Base-by-base conservation (phyloP, 2,113 vertebrate species). In the Promerops cafer region DNA sequence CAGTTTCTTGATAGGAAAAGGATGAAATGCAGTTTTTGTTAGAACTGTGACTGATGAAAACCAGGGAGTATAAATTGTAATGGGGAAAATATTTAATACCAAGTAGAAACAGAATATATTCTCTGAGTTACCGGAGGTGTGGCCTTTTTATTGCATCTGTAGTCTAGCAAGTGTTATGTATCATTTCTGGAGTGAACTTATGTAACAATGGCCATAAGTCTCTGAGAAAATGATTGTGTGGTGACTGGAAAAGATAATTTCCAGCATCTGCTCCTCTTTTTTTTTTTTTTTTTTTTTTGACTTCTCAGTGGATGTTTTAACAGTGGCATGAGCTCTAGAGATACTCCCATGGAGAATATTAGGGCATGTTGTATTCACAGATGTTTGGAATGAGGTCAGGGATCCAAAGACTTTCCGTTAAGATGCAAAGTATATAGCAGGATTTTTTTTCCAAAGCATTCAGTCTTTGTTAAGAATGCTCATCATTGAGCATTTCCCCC, bases 361-460 rank as follows among this genome's bases (percentile, higher is more conserved):
- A 63, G 95, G 56, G 84, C 80, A 40, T 35, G 74, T 59, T 81
- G 72, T 83, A 39, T 92, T 95, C 74, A 53, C 83, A 89, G 59
- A 69, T 71, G 44, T 94, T 90, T 93, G 93, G 88, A 93, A 88
- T 85, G 35, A 40, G 37, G 60, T 96, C 93, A 97, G 65, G 57
- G 70, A 83, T 95, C 47, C 64, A 80, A 82, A 91, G 77, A 42
- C 61, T 65, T 97, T 94, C 74, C 77, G 74, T 93, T 96, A 92
- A 76, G 75, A 89, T 63, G 44, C 8, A 7, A 40, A 86, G 52
- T 80, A 65, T 66, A 60, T 57, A 90, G 45, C 39, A 70, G 40
- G 22, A 24, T 30, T 64, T 90, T 86, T 84, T 91, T 88, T 66
- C 24, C 50, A 83, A 92, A 90, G 35, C 8, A 1, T 78, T 95